Evolutionary conservation across 2,113 vertebrate species (phyloP).

Genomic region (Lepus americanus): DNA sequence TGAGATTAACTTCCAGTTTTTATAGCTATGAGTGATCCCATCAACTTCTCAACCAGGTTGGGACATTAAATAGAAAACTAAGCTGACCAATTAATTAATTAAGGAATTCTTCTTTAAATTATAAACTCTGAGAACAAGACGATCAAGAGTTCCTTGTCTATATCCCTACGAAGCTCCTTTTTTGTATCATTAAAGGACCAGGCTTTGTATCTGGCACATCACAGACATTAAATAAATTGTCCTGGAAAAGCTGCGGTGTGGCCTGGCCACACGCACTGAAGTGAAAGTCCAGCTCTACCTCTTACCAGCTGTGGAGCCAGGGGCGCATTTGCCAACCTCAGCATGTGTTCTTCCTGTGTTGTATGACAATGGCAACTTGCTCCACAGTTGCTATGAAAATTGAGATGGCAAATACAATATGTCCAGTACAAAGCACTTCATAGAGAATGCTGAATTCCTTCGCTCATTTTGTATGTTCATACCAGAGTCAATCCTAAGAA

Average conservation of each 20-base stretch:
- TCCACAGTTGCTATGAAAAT: constrained; percentile 52
- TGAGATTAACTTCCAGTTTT: constrained; percentile 66
- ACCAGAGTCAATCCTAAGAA: background rate
- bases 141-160: constrained; percentile 41
- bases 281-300: constrained; percentile 51
- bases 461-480: background rate
- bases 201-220: background rate
- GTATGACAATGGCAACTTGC: constrained; percentile 16
- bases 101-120: constrained; percentile 44
- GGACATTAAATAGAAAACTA: constrained; percentile 54
- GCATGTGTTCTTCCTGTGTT: background rate
- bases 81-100: constrained; percentile 58
- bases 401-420: constrained; percentile 31
- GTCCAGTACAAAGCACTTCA: background rate
- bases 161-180: background rate
- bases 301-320: background rate
- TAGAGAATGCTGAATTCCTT: constrained; percentile 11
- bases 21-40: background rate
- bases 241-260: background rate
- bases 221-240: constrained; percentile 30
- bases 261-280: background rate
- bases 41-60: constrained; percentile 44
- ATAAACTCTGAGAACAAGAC: constrained; percentile 56
- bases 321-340: constrained; percentile 22
- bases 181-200: background rate